These are phyloP conservation scores for Agrypnus murinus DNA, from an alignment of 2,888 invertebrate species.

Conservation along the genomic window DNA sequence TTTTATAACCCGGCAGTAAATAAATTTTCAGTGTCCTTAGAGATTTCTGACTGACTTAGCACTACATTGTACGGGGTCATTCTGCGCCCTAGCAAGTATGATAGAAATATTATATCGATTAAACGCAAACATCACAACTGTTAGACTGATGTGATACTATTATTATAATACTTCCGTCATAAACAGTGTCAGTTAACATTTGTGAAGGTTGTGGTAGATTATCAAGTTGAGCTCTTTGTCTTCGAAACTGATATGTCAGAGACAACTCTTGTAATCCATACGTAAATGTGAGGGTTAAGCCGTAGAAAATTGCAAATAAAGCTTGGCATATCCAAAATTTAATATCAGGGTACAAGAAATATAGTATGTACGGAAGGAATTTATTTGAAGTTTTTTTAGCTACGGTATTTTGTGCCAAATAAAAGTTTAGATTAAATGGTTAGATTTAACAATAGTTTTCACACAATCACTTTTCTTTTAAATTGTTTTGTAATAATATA, in stretches of 20 bases:
- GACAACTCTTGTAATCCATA: slow-evolving; percentile 31
- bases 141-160: too few species aligned
- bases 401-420: too few species aligned
- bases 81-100: background rate
- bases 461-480: too few species aligned
- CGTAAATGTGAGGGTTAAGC: slow-evolving; percentile 29
- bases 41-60: background rate
- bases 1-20: slow-evolving; percentile 22
- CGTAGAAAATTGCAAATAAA: slow-evolving; percentile 33
- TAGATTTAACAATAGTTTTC: too few species aligned
- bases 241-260: slow-evolving; percentile 7
- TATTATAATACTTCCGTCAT: too few species aligned
- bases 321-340: slow-evolving; percentile 23
- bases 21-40: slow-evolving; percentile 7
- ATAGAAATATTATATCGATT: too few species aligned
- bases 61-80: background rate
- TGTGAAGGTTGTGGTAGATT: slow-evolving; percentile 17
- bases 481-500: too few species aligned
- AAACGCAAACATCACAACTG: too few species aligned
- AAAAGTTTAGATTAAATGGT: too few species aligned
- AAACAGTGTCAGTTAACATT: background rate
- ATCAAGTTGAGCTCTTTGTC: slow-evolving; percentile 26
- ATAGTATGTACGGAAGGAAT: background rate
- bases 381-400: too few species aligned
- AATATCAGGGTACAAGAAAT: slow-evolving; percentile 36